Percentiles rank a stretch among this genome's conserved stretches.
Evolutionary conservation across 2,113 vertebrate genomes (phyloP).

Genomic region (Psittacara wagleri): DNA sequence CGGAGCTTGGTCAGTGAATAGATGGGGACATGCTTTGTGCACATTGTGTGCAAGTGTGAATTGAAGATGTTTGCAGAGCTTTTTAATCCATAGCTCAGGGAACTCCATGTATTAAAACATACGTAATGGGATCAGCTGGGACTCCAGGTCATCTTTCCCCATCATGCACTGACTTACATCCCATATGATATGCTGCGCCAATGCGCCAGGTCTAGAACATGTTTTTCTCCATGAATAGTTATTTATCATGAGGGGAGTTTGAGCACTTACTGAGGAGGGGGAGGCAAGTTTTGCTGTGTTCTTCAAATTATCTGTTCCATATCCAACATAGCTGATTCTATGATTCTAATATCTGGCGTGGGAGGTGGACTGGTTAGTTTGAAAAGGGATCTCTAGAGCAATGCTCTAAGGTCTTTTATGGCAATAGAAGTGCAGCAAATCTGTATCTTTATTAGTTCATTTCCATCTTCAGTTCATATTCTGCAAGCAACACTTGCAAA

Average conservation of each 20-base stretch:
- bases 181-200: not conserved
- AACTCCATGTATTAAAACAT: not conserved
- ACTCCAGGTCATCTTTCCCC: not conserved
- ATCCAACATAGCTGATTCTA: not conserved
- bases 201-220: accelerated
- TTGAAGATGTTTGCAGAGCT: not conserved
- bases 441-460: not conserved
- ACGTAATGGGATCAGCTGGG: not conserved
- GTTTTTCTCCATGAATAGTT: not conserved
- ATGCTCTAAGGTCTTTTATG: not conserved
- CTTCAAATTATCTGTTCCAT: not conserved
- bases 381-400: not conserved
- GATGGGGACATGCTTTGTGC: not conserved
- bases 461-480: not conserved
- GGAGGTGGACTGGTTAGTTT: not conserved
- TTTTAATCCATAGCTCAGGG: not conserved
- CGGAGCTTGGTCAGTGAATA: accelerated
- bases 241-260: not conserved
- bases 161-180: not conserved
- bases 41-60: not conserved
- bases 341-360: not conserved
- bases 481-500: not conserved
- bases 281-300: not conserved
- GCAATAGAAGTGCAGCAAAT: not conserved
- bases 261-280: not conserved